phyloP scores from a whole-genome alignment of 2,797 vertebrate species.

The Sphaeramia orbicularis region DNA sequence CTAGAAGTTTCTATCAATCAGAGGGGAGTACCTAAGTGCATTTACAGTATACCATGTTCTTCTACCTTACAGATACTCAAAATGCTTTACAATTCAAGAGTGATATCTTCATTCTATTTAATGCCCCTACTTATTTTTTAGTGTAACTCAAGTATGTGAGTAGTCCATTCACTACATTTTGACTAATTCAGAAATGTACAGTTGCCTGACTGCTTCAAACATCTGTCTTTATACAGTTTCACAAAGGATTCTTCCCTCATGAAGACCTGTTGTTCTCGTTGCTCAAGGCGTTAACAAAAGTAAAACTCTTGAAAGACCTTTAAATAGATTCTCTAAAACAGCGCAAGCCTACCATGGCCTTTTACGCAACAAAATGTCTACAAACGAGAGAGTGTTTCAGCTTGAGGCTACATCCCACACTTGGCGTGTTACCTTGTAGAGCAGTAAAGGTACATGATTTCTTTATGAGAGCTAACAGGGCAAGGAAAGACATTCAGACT shows the following conservation, averaged over 20 bases:
- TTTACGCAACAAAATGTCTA: slow-evolving; percentile 57
- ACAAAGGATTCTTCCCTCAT: slow-evolving; percentile 5
- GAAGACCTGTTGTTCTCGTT: slow-evolving; percentile 47
- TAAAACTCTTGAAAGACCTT: slow-evolving; percentile 54
- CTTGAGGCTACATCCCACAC: slow-evolving; percentile 63
- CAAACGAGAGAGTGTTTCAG: slow-evolving; percentile 44
- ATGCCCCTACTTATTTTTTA: background rate
- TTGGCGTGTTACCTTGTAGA: slow-evolving; percentile 36
- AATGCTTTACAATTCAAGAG: too few relatives aligned
- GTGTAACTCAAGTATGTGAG: background rate
- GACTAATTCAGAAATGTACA: slow-evolving; percentile 34
- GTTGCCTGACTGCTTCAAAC: slow-evolving; percentile 8
- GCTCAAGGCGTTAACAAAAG: slow-evolving; percentile 55
- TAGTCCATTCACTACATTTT: slow-evolving; percentile 26
- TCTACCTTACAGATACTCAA: too few relatives aligned
- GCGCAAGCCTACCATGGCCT: slow-evolving; percentile 53
- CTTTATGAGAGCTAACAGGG: slow-evolving; percentile 50
- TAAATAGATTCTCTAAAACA: slow-evolving; percentile 66
- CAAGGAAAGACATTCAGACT: slow-evolving; percentile 39
- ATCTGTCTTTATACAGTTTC: slow-evolving; percentile 14
- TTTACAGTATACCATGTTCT: too few relatives aligned
- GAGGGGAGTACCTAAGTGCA: too few relatives aligned
- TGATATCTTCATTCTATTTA: slow-evolving; percentile 6
- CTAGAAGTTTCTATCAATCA: background rate
- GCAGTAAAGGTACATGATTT: slow-evolving; percentile 49